Conservation (phyloP, 1,140 invertebrate species). For the Archivesica marissinica region DNA sequence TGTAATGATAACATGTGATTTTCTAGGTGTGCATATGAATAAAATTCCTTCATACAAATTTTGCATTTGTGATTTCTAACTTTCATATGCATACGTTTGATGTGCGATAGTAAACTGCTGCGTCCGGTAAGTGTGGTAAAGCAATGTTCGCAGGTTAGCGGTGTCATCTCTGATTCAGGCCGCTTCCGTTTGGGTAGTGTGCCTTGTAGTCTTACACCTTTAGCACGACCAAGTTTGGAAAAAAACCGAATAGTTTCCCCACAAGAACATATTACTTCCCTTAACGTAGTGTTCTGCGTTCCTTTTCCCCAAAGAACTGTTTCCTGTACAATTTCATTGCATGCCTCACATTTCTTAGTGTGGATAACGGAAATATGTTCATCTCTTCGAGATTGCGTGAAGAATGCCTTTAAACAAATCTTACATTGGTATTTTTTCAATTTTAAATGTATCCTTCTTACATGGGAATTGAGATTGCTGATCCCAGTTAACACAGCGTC, state of each 20-base stretch:
- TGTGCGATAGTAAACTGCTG: conserved; percentile 5
- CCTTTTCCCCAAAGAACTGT: conserved; percentile 5
- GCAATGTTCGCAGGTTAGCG: conserved; percentile 30
- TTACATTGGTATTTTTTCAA: not conserved
- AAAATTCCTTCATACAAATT: conserved; percentile 25
- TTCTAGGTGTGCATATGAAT: conserved; percentile 13
- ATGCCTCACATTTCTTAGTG: conserved; percentile 13
- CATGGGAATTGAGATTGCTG: conserved; percentile 12
- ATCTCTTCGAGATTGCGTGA: not conserved
- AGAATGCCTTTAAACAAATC: conserved; percentile 20
- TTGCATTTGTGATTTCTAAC: not conserved
- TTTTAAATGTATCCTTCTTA: conserved; percentile 40
- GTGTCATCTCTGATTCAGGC: not conserved
- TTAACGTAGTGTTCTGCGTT: not conserved
- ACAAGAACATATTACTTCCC: conserved; percentile 15
- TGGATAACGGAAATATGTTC: conserved; percentile 29
- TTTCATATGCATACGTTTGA: conserved; percentile 29
- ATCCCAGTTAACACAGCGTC: conserved; percentile 18
- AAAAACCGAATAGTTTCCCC: not conserved
- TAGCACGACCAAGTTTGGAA: not conserved
- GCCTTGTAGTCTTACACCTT: not conserved
- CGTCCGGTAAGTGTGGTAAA: not conserved
- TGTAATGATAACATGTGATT: conserved; percentile 27
- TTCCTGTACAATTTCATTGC: conserved; percentile 15
- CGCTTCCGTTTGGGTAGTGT: conserved; percentile 1